Evolutionary conservation across 1,140 invertebrate genomes (phyloP).

Genomic region (Sesamia nonagrioides): DNA sequence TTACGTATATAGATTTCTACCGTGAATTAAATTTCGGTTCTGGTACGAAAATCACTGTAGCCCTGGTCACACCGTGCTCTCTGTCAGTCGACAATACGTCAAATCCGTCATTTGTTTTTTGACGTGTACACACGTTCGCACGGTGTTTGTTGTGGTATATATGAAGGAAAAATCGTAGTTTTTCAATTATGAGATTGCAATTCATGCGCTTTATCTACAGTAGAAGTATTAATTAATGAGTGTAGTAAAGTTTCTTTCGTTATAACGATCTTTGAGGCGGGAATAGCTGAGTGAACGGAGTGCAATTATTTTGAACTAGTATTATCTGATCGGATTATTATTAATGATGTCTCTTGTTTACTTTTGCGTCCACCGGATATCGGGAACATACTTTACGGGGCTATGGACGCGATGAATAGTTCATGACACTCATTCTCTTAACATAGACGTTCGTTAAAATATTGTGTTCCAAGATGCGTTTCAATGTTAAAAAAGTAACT

Average conservation of each 20-base stretch:
- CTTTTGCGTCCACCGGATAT: slow-evolving; percentile 13
- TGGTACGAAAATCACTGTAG: not conserved
- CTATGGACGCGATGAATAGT: slow-evolving; percentile 34
- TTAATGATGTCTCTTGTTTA: slow-evolving; percentile 54
- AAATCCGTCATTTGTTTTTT: slow-evolving; percentile 49
- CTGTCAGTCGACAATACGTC: too few species aligned
- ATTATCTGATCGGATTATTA: slow-evolving; percentile 14
- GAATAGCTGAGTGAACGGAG: not conserved
- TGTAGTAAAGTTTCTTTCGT: not conserved
- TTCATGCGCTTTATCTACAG: slow-evolving; percentile 21
- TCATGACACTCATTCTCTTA: slow-evolving; percentile 9
- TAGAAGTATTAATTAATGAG: slow-evolving; percentile 20
- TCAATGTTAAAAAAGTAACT: slow-evolving; percentile 70
- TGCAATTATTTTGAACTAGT: not conserved
- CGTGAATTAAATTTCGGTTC: not conserved
- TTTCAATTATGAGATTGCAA: slow-evolving; percentile 20
- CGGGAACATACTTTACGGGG: slow-evolving; percentile 12
- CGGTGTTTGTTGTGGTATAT: slow-evolving; percentile 52
- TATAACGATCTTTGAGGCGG: not conserved
- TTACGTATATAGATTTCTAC: too few species aligned
- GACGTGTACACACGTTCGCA: slow-evolving; percentile 49
- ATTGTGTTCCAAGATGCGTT: slow-evolving; percentile 66
- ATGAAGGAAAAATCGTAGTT: slow-evolving; percentile 37
- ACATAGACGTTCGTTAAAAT: slow-evolving; percentile 1
- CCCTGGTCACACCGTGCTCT: slow-evolving; percentile 17